phyloP scores from a whole-genome alignment of 2,113 vertebrate species.

The Podiceps cristatus region DNA sequence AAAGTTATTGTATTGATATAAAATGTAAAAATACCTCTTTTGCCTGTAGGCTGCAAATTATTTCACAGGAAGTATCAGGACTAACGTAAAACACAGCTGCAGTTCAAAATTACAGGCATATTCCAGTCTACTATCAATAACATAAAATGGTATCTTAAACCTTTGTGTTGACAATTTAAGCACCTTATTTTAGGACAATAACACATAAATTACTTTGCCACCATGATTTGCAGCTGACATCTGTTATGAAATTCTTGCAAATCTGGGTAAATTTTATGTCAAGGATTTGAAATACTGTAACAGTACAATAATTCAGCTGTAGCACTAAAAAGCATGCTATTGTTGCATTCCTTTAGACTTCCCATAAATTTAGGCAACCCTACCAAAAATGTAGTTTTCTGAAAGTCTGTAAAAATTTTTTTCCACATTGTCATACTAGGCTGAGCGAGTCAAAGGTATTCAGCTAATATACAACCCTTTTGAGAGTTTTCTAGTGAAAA shows the following conservation, averaged over 20 bases:
- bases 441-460: background rate
- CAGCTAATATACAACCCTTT: background rate
- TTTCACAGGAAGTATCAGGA: background rate
- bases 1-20: background rate
- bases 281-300: background rate
- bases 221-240: background rate
- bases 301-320: background rate
- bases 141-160: background rate
- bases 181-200: background rate
- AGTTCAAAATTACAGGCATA: background rate
- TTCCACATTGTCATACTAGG: background rate
- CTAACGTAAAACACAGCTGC: background rate
- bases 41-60: background rate
- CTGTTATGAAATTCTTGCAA: background rate
- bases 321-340: background rate
- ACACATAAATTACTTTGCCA: background rate
- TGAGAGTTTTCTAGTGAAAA: background rate
- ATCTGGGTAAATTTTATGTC: background rate
- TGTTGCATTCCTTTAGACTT: background rate
- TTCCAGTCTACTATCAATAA: background rate
- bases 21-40: background rate
- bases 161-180: background rate
- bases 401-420: background rate
- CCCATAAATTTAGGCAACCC: background rate
- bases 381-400: background rate